Conservation (phyloP, 2,888 invertebrate species). For the Pollenia griseotomentosa region DNA sequence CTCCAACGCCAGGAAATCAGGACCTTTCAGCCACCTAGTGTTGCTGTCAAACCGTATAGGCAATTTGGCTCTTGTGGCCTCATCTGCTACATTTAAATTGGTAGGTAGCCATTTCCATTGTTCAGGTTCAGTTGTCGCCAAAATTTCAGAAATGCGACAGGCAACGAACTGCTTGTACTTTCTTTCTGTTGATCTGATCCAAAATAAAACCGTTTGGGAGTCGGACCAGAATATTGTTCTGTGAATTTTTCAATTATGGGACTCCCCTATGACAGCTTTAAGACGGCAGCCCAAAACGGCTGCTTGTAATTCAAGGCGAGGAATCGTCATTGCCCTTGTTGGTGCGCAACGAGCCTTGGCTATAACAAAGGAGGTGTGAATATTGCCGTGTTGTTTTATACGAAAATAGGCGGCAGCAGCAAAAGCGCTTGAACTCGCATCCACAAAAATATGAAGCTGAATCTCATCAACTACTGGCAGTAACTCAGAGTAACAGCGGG, state of each 20-base stretch:
- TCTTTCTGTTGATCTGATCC: constrained; percentile 74
- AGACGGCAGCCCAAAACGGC: constrained; percentile 66
- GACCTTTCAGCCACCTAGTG: constrained; percentile 47
- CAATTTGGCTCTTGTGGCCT: constrained; percentile 45
- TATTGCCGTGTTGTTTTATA: constrained; percentile 38
- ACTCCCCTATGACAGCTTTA: background rate
- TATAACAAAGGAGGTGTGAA: constrained; percentile 67
- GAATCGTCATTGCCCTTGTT: constrained; percentile 56
- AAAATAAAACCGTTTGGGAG: constrained; percentile 39
- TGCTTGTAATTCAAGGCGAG: constrained; percentile 67
- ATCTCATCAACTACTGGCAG: constrained; percentile 41
- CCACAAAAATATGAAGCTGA: constrained; percentile 68
- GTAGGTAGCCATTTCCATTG: constrained; percentile 73
- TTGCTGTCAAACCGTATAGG: background rate
- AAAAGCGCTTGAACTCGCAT: constrained; percentile 69
- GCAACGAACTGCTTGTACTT: constrained; percentile 67
- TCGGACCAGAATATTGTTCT: too few relatives aligned
- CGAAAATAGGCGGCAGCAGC: constrained; percentile 66
- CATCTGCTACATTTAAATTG: constrained; percentile 54
- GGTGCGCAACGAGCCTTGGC: constrained; percentile 68
- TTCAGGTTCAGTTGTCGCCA: background rate
- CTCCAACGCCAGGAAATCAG: constrained; percentile 28
- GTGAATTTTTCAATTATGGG: too few relatives aligned
- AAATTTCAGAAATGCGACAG: constrained; percentile 63
- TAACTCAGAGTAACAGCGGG: constrained; percentile 60